These are phyloP conservation scores for Zosterops borbonicus DNA, from an alignment of 2,113 vertebrate genomes.

Conservation along the genomic window DNA sequence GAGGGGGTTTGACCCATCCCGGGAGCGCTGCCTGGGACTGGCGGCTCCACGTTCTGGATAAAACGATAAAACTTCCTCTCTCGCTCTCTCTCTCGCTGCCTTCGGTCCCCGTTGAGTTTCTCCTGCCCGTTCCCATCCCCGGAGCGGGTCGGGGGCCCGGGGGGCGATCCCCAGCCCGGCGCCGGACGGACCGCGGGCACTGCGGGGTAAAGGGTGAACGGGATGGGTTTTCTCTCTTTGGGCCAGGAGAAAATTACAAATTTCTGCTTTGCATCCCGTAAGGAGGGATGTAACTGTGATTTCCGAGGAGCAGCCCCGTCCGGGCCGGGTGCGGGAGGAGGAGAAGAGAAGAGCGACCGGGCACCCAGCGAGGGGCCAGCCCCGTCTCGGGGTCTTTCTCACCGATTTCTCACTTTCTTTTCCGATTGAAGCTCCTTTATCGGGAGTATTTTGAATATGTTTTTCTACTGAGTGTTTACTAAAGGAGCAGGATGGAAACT, in stretches of 20 bases:
- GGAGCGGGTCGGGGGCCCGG: neutral
- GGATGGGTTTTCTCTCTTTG: no score
- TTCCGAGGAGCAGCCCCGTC: neutral
- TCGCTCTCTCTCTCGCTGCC: rapidly evolving
- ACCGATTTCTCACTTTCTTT: neutral
- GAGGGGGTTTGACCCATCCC: neutral
- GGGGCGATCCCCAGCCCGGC: neutral
- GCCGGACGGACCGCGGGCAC: neutral
- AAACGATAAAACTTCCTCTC: neutral
- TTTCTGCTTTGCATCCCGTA: neutral
- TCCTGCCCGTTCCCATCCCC: neutral
- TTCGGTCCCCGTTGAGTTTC: neutral
- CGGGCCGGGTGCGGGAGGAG: neutral
- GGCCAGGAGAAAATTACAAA: rapidly evolving
- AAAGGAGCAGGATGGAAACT: neutral
- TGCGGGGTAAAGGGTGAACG: rapidly evolving
- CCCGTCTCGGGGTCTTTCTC: rapidly evolving
- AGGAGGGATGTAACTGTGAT: neutral
- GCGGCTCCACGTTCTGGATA: neutral
- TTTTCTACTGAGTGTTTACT: neutral
- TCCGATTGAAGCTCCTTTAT: neutral
- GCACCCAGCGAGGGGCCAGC: neutral
- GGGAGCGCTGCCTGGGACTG: neutral
- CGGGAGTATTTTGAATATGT: neutral
- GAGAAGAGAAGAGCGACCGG: neutral